Percentiles rank a stretch among this genome's conserved stretches.
Evolutionary conservation across 2,113 vertebrate species (phyloP).

Genomic region (Acanthochromis polyacanthus): DNA sequence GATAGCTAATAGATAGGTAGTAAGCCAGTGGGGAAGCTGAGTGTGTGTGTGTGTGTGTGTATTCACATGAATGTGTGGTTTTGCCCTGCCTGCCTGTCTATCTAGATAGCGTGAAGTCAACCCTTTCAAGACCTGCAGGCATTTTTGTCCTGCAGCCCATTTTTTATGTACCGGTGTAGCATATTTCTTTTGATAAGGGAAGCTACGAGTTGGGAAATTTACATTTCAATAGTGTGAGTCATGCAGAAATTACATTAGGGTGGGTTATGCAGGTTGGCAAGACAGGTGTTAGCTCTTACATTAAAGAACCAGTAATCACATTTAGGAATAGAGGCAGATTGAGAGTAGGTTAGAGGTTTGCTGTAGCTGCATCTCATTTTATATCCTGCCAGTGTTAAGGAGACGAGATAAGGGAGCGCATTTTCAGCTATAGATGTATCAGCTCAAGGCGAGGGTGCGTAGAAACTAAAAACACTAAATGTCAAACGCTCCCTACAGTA

Average conservation of each 20-base stretch:
- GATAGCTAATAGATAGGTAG: conserved; percentile 62
- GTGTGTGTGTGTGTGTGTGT: background rate
- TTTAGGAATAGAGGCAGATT: conserved; percentile 28
- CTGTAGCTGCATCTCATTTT: conserved; percentile 41
- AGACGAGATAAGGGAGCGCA: conserved; percentile 1
- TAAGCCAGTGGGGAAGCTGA: conserved; percentile 8
- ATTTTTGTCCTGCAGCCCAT: conserved; percentile 35
- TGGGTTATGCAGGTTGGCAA: conserved; percentile 35
- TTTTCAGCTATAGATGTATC: conserved; percentile 24
- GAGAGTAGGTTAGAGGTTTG: conserved; percentile 37
- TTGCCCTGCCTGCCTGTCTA: conserved; percentile 8
- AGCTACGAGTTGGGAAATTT: conserved; percentile 44
- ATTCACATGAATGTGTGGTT: conserved; percentile 5
- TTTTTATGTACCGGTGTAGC: conserved; percentile 61
- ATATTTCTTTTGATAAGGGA: conserved; percentile 62
- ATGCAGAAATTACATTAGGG: conserved; percentile 48
- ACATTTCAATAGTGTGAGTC: conserved; percentile 62
- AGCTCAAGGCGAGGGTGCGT: conserved; percentile 16
- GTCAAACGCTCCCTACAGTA: conserved; percentile 23
- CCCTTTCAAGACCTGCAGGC: conserved; percentile 24
- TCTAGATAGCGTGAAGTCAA: conserved; percentile 32
- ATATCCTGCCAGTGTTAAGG: conserved; percentile 29
- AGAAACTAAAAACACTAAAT: conserved; percentile 25
- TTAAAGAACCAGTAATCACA: conserved; percentile 52
- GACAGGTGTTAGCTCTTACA: conserved; percentile 31